Evolutionary conservation across 2,797 vertebrate genomes (phyloP).

Genomic region (Meda fulgida): DNA sequence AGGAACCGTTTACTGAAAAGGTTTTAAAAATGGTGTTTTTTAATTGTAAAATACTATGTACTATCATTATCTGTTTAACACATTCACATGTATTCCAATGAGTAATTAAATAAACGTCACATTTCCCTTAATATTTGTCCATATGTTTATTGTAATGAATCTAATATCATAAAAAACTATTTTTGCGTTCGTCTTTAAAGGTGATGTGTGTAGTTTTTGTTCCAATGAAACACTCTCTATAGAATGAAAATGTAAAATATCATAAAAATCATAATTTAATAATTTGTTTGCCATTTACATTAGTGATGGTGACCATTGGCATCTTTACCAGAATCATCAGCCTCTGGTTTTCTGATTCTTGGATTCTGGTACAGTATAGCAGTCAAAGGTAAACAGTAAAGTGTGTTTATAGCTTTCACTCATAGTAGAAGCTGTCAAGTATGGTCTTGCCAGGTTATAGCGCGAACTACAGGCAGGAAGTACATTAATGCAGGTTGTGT

Average conservation of each 20-base stretch:
- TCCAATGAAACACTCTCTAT: background rate
- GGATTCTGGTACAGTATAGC: background rate
- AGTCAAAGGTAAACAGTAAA: background rate
- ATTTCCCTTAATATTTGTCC: constrained; percentile 31
- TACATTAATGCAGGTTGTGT: background rate
- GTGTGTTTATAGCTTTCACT: background rate
- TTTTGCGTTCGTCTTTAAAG: background rate
- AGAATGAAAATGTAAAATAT: background rate
- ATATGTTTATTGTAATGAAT: background rate
- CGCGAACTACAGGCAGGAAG: background rate
- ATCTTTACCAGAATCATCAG: background rate
- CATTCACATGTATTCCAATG: constrained; percentile 59
- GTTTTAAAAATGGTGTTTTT: constrained; percentile 54
- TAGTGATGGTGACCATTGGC: background rate
- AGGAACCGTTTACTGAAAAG: constrained; percentile 50
- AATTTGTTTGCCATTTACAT: background rate
- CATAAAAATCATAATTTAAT: background rate
- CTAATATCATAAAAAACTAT: background rate
- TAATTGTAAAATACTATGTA: constrained; percentile 51
- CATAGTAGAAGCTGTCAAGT: background rate
- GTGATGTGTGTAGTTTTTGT: background rate
- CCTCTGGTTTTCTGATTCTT: background rate
- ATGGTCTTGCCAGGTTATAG: background rate
- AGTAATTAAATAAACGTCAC: constrained; percentile 60
- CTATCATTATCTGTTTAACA: constrained; percentile 61